Evolutionary conservation across 1,140 invertebrate genomes (phyloP).

Genomic region (Elysia chlorotica): DNA sequence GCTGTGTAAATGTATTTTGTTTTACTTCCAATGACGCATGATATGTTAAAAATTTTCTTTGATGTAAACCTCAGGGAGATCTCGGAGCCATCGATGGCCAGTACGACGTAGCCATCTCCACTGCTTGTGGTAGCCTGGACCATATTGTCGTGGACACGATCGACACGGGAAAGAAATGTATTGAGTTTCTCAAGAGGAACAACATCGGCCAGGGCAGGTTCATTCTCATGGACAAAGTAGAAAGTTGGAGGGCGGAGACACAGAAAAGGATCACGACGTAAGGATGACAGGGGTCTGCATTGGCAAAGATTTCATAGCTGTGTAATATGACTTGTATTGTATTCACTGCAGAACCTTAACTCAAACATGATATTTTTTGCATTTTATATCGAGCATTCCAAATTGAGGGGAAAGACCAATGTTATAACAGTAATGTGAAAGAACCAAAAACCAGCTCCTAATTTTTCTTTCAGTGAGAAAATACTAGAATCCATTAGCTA

Average conservation of each 20-base stretch:
- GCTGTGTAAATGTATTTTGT: too few species aligned
- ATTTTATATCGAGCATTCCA: background rate
- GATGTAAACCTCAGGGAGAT: slow-evolving; percentile 81
- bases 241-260: slow-evolving; percentile 55
- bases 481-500: too few species aligned
- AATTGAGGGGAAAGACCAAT: background rate
- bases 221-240: slow-evolving; percentile 69
- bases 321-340: too few species aligned
- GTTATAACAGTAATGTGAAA: background rate
- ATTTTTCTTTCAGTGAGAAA: too few species aligned
- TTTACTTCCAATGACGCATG: too few species aligned
- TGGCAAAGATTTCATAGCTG: background rate
- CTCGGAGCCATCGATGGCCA: slow-evolving; percentile 92
- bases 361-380: background rate
- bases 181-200: slow-evolving; percentile 80
- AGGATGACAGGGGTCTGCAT: slow-evolving; percentile 23
- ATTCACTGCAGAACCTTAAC: too few species aligned
- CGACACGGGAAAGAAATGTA: slow-evolving; percentile 81
- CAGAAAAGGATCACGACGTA: slow-evolving; percentile 60
- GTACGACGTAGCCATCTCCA: slow-evolving; percentile 95
- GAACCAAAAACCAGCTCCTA: too few species aligned
- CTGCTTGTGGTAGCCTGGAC: slow-evolving; percentile 86
- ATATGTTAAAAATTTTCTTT: too few species aligned
- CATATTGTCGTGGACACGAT: slow-evolving; percentile 92
- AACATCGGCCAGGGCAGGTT: slow-evolving; percentile 70